Evolutionary conservation across 2,113 vertebrate species (phyloP), one percentile per base, ranked within the genome.

Genomic region (Cygnus buccinator): DNA sequence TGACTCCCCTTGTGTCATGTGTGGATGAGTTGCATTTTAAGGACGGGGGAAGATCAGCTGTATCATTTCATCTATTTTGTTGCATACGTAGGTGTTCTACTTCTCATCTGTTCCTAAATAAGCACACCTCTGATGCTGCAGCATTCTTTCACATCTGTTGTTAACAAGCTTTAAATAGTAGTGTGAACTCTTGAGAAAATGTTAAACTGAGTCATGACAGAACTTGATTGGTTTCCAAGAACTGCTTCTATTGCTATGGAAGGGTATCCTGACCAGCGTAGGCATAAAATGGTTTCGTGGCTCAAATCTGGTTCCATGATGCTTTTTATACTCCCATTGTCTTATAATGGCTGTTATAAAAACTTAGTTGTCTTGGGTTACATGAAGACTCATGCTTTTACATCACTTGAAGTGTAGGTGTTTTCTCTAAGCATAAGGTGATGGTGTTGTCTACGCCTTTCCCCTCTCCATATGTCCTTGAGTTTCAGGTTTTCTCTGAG

Each of bases 101-200:
- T 46, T 89, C 81, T 91, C 70, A 17, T 65, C 23, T 4, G 1
- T 21, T 76, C 44, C 66, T 80, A n/a, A 50, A 48, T 20, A 17
- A 59, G 67, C 55, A 25, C 59, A 54, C 25, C 78, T 83, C 19
- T 0, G 5, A 2, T 52, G 84, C 74, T 58, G 44, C 90, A 88
- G 78, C 63, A 33, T 75, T 66, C 78, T 91, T 73, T 75, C 89
- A 46, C 44, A 44, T 70, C 89, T 94, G 89, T 87, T 87, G n/a
- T 21, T 62, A 91, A 21, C 17, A 3, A 61, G 86, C 54, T 89
- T 86, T 82, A 43, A 33, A 48, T 23, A 58, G 72, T 14, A 44
- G 1, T 57, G 44, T 1, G 19, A 74, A 57, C 87, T 89, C 20
- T 35, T 15, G n/a, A 74, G 84, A 61, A 43, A 8, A 10, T 9